A percentile compares a stretch with the other conserved stretches of the same genome.
phyloP scores from a whole-genome alignment of 2,113 vertebrate genomes.

The Oncorhynchus mykiss region DNA sequence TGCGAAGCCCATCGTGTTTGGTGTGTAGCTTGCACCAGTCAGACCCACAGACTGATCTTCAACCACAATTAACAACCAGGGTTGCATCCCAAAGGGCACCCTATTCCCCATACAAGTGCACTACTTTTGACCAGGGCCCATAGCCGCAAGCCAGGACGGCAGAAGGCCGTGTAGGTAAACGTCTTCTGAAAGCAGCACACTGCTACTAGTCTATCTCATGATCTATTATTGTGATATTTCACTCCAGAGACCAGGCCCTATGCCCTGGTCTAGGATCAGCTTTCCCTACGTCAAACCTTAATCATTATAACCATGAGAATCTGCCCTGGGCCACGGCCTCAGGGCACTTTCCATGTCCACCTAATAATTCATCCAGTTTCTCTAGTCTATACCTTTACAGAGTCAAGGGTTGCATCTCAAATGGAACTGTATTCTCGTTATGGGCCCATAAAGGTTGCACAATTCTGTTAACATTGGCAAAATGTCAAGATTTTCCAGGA shows the following conservation, averaged over 20 bases:
- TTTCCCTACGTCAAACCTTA: slow-evolving; percentile 63
- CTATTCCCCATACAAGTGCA: too few relatives aligned
- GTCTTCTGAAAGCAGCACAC: too few relatives aligned
- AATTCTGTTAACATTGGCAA: too few relatives aligned
- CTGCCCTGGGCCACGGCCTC: slow-evolving; percentile 62
- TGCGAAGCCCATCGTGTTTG: slow-evolving; percentile 29
- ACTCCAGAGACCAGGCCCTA: slow-evolving; percentile 45
- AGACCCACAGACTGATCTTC: slow-evolving; percentile 10
- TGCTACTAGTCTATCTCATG: slow-evolving; percentile 25
- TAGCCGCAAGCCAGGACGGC: too few relatives aligned
- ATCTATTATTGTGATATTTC: slow-evolving; percentile 69
- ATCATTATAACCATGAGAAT: slow-evolving; percentile 69
- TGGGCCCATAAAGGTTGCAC: too few relatives aligned
- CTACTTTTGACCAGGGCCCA: too few relatives aligned
- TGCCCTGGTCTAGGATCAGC: slow-evolving; percentile 60
- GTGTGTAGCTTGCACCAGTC: slow-evolving; percentile 35
- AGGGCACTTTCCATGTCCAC: slow-evolving; percentile 59
- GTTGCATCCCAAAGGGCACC: too few relatives aligned
- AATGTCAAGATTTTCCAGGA: too few relatives aligned
- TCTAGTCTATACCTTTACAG: background rate
- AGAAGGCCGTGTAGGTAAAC: too few relatives aligned
- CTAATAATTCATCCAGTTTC: slow-evolving; percentile 62
- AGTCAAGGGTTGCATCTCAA: background rate
- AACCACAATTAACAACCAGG: too few relatives aligned
- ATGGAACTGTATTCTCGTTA: too few relatives aligned